Evolutionary conservation across 2,888 invertebrate genomes (phyloP).

Genomic region (Teleiodes luculella): DNA sequence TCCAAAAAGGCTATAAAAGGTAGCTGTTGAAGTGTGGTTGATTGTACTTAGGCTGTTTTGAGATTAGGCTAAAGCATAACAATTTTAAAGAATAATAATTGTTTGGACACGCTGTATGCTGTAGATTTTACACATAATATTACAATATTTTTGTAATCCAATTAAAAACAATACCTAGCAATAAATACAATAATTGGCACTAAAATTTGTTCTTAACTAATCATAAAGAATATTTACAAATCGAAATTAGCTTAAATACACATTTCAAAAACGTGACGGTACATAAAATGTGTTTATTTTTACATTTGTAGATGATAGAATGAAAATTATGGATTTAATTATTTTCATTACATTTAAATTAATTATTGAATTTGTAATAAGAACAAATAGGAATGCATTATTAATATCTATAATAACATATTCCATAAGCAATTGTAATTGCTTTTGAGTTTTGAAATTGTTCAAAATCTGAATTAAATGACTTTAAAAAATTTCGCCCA

Average conservation of each 20-base stretch:
- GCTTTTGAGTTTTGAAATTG: no score
- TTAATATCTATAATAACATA: background rate
- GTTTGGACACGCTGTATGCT: no score
- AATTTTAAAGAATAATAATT: no score
- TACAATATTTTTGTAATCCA: background rate
- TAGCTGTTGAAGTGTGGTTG: background rate
- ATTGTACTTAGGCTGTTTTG: background rate
- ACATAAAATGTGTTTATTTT: no score
- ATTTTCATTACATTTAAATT: background rate
- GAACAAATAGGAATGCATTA: background rate
- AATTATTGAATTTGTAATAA: background rate
- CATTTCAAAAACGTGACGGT: no score
- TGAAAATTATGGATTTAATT: no score
- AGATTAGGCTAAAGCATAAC: background rate
- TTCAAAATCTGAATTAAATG: no score
- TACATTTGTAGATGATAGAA: no score
- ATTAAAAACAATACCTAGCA: background rate
- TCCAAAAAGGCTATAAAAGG: no score
- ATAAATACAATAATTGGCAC: slow-evolving; percentile 33
- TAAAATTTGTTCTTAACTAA: slow-evolving; percentile 30
- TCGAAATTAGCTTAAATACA: no score
- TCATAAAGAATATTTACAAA: slow-evolving; percentile 27
- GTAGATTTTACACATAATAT: background rate
- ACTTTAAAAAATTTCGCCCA: no score
- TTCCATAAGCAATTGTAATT: no score